These are phyloP conservation scores for Vollenhovia emeryi DNA, from an alignment of 1,140 invertebrate genomes.

Conservation along the genomic window DNA sequence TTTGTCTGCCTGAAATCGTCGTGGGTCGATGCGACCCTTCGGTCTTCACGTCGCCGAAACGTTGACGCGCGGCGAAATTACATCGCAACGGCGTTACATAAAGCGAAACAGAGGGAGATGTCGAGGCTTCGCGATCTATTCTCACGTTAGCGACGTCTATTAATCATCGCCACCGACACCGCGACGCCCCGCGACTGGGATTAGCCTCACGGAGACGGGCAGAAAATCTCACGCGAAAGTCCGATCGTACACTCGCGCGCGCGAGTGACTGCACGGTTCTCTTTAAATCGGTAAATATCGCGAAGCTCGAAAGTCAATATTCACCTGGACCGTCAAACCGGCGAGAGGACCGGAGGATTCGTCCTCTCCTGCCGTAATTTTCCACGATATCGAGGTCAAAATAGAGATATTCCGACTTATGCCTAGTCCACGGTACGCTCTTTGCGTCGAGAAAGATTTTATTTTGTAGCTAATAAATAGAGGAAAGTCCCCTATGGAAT, in stretches of 20 bases:
- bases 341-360: background rate
- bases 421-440: no score
- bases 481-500: no score
- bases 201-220: constrained; percentile 3
- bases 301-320: constrained; percentile 13
- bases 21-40: background rate
- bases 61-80: no score
- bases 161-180: constrained; percentile 29
- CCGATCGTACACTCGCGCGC: no score
- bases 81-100: background rate
- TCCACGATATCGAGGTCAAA: background rate
- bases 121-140: background rate
- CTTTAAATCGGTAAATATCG: background rate
- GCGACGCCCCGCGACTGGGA: background rate
- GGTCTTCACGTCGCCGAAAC: background rate
- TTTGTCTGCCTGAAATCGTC: background rate
- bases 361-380: background rate
- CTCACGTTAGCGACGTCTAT: constrained; percentile 10
- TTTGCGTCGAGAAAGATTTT: no score
- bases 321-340: background rate
- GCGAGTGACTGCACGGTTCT: background rate
- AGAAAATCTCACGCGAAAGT: constrained; percentile 38
- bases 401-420: background rate
- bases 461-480: no score
- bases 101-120: constrained; percentile 11